phyloP scores from a whole-genome alignment of 2,888 invertebrate genomes.

The Acanthosepion esculentum region DNA sequence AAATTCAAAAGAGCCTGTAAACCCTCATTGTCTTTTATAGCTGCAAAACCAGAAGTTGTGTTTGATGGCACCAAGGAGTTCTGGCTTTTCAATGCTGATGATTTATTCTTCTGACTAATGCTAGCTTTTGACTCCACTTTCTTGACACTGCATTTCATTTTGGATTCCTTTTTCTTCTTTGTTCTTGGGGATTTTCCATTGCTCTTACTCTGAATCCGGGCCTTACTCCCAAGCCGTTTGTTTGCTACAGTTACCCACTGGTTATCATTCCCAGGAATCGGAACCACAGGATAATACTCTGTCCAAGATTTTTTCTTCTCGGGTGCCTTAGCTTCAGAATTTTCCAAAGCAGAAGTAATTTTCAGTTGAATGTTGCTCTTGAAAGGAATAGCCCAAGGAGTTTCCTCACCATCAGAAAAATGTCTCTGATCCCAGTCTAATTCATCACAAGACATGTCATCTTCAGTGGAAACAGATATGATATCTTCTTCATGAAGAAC shows the following conservation, averaged over 20 bases:
- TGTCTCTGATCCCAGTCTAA: not conserved
- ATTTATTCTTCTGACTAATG: not conserved
- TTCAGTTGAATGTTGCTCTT: not conserved
- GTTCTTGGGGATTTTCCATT: not conserved
- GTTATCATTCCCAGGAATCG: not conserved
- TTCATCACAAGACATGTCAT: not conserved
- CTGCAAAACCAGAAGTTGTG: not conserved
- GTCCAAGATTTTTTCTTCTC: not conserved
- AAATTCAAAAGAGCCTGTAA: not conserved
- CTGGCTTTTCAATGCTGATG: not conserved
- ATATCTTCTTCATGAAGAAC: not conserved
- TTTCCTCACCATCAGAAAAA: not conserved
- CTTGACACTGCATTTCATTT: too few species aligned
- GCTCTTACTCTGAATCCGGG: not conserved
- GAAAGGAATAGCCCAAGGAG: not conserved
- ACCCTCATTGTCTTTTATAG: not conserved
- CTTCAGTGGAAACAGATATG: not conserved
- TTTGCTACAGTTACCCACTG: not conserved
- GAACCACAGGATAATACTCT: slow-evolving; percentile 12
- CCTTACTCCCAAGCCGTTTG: not conserved
- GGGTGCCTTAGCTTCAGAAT: not conserved
- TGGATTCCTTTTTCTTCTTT: not conserved
- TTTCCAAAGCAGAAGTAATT: not conserved
- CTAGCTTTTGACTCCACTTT: too few species aligned
- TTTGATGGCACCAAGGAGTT: not conserved